Conservation (phyloP, 1,140 invertebrate genomes). For the Dendroctonus valens region DNA sequence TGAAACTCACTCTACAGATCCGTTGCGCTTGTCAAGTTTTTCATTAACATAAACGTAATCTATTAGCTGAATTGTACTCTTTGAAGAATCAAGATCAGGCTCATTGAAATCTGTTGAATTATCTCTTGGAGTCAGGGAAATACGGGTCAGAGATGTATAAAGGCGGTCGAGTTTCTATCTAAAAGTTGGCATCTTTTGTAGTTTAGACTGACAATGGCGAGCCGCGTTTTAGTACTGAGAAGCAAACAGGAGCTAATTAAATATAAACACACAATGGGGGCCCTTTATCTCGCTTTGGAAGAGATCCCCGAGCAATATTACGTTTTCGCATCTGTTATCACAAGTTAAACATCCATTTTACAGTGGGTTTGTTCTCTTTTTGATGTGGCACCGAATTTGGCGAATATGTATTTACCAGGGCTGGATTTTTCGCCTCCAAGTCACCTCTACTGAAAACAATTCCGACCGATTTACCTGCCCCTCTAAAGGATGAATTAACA, state of each 20-base stretch:
- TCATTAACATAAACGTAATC: too few species aligned
- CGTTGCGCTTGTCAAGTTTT: too few species aligned
- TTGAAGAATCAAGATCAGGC: too few species aligned
- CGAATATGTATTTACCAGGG: not conserved
- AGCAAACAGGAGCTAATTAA: slow-evolving; percentile 39
- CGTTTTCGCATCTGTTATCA: slow-evolving; percentile 43
- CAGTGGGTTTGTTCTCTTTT: slow-evolving; percentile 42
- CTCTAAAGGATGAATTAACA: too few species aligned
- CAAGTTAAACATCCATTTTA: slow-evolving; percentile 48
- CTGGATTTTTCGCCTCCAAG: too few species aligned
- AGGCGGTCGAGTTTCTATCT: slow-evolving; percentile 21
- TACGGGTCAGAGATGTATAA: too few species aligned
- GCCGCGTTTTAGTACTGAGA: slow-evolving; percentile 1
- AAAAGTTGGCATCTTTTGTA: slow-evolving; percentile 29
- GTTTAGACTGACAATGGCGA: slow-evolving; percentile 8
- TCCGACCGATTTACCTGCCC: too few species aligned
- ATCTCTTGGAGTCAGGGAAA: too few species aligned
- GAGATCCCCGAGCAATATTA: slow-evolving; percentile 36
- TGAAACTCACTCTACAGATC: too few species aligned
- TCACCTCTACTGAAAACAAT: too few species aligned
- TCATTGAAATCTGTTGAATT: too few species aligned
- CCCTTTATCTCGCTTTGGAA: slow-evolving; percentile 31
- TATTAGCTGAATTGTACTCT: too few species aligned
- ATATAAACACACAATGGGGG: slow-evolving; percentile 45
- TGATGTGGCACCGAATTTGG: slow-evolving; percentile 27